These are phyloP conservation scores for Drosophila ezoana DNA, from an alignment of 2,888 invertebrate species.

Conservation along the genomic window DNA sequence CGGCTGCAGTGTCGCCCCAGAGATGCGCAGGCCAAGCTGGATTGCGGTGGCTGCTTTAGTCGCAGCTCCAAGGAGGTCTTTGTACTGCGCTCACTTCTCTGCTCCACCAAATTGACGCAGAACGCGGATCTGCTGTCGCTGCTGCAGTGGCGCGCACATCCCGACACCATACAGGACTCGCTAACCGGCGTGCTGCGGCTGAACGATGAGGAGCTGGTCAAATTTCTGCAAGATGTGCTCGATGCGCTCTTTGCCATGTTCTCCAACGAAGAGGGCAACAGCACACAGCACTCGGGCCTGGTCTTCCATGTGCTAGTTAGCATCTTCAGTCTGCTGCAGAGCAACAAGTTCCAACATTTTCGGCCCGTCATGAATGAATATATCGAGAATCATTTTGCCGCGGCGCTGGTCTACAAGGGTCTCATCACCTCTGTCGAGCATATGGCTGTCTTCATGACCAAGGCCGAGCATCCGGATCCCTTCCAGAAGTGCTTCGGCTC, in stretches of 20 bases:
- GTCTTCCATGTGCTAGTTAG: conserved; percentile 97
- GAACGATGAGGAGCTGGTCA: conserved; percentile 96
- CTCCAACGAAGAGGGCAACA: conserved; percentile 95
- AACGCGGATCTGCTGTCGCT: conserved; percentile 95
- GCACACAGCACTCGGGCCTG: conserved; percentile 94
- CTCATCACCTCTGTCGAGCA: conserved; percentile 95
- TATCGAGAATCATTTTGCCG: conserved; percentile 97
- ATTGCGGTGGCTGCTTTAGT: conserved; percentile 87
- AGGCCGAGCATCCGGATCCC: conserved; percentile 94
- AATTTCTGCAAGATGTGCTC: conserved; percentile 96
- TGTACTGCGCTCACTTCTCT: conserved; percentile 92
- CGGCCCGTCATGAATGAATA: conserved; percentile 97
- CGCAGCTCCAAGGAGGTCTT: conserved; percentile 94
- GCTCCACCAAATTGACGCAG: conserved; percentile 98
- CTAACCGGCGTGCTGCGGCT: conserved; percentile 92
- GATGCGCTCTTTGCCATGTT: conserved; percentile 97
- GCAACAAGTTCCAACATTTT: conserved; percentile 96
- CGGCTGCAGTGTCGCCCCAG: conserved; percentile 88
- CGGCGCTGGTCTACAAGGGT: conserved; percentile 96
- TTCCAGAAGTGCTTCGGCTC: conserved; percentile 96
- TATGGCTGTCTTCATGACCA: conserved; percentile 94
- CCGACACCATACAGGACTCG: conserved; percentile 94
- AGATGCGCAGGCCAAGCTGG: conserved; percentile 86
- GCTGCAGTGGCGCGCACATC: conserved; percentile 95
- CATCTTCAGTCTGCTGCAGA: conserved; percentile 95